Evolutionary conservation across 2,888 invertebrate species (phyloP).

Genomic region (Epirrhoe alternata): DNA sequence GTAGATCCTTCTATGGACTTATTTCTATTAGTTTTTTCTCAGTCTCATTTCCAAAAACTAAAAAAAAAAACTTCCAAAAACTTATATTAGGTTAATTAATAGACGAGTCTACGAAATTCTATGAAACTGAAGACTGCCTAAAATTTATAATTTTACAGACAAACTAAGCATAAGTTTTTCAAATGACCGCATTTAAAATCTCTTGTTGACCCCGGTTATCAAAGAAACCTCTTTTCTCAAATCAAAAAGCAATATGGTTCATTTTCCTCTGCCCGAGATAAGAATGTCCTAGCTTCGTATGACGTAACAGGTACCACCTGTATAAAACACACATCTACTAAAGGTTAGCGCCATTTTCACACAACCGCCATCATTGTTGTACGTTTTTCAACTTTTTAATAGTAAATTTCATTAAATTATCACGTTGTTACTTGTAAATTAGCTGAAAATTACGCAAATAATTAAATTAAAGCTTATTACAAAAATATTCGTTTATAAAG

Average conservation of each 20-base stretch:
- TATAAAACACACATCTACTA: constrained; percentile 74
- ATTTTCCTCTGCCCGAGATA: constrained; percentile 57
- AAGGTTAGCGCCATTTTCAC: constrained; percentile 72
- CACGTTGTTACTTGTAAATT: constrained; percentile 44
- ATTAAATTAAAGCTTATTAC: constrained; percentile 35
- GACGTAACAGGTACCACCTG: constrained; percentile 77
- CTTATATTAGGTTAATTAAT: too few species aligned
- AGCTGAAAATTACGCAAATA: constrained; percentile 42
- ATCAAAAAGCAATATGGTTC: constrained; percentile 10
- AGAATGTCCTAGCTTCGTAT: constrained; percentile 71
- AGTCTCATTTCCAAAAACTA: too few species aligned
- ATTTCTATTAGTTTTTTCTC: too few species aligned
- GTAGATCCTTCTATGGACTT: too few species aligned
- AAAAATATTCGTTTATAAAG: constrained; percentile 26
- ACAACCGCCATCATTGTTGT: constrained; percentile 52
- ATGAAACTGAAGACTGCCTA: too few species aligned
- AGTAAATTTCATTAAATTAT: constrained; percentile 57
- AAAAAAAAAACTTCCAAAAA: too few species aligned
- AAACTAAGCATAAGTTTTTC: background rate
- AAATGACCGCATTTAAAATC: background rate
- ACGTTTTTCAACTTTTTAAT: constrained; percentile 54
- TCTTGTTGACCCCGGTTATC: constrained; percentile 19
- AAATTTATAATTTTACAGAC: too few species aligned
- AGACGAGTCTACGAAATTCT: too few species aligned
- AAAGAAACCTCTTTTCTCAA: constrained; percentile 20